Conservation (phyloP, 2,797 vertebrate genomes). For the Bryconaethiops microstoma region DNA sequence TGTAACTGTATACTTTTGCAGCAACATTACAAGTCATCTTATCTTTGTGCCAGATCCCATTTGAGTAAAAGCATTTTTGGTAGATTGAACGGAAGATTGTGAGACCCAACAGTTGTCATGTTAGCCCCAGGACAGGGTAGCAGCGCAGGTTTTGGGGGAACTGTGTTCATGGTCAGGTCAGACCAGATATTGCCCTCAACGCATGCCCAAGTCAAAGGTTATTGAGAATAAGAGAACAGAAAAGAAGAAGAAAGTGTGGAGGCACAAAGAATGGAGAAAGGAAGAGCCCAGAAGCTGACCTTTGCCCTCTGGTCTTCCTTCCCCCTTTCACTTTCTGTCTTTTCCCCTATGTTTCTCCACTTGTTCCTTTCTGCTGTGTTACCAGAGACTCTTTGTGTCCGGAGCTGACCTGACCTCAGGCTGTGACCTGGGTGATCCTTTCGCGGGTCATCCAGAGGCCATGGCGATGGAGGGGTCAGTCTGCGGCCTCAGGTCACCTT, state of each 20-base stretch:
- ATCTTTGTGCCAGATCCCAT: neutral
- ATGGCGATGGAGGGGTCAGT: slow-evolving; percentile 53
- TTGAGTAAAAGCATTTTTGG: slow-evolving; percentile 13
- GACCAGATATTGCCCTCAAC: slow-evolving; percentile 30
- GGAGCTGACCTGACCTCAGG: slow-evolving; percentile 49
- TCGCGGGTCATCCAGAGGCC: slow-evolving; percentile 50
- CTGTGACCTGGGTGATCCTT: slow-evolving; percentile 49
- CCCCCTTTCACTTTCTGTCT: slow-evolving; percentile 54
- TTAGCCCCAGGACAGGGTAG: slow-evolving; percentile 6
- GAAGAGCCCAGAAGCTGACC: slow-evolving; percentile 55
- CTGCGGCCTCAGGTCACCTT: slow-evolving; percentile 56
- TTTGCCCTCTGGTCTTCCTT: slow-evolving; percentile 50
- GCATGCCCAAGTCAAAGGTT: slow-evolving; percentile 57
- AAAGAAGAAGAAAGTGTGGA: slow-evolving; percentile 44
- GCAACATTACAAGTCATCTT: neutral
- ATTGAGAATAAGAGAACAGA: slow-evolving; percentile 40
- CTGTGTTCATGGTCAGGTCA: slow-evolving; percentile 58
- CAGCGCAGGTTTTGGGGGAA: slow-evolving; percentile 19
- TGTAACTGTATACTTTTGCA: neutral
- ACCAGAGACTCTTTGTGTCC: slow-evolving; percentile 59
- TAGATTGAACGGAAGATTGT: neutral
- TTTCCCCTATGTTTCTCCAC: slow-evolving; percentile 59
- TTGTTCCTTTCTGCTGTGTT: slow-evolving; percentile 56
- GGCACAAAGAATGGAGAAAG: slow-evolving; percentile 56
- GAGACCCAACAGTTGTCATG: neutral